phyloP scores from a whole-genome alignment of 2,797 vertebrate genomes.

The Sandelia bainsii region DNA sequence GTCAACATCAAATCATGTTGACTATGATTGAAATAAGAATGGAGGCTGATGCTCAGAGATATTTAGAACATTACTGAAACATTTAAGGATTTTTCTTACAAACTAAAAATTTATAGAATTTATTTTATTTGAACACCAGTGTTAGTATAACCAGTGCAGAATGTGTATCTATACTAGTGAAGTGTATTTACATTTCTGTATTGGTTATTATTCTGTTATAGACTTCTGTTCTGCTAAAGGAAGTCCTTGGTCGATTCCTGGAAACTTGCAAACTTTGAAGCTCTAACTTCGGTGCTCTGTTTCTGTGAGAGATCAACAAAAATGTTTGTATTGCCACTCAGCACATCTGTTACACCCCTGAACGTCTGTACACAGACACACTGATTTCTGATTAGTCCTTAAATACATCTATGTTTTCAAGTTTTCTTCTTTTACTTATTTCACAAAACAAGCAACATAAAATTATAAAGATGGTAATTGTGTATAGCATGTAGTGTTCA shows the following conservation, averaged over 20 bases:
- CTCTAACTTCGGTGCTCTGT: not conserved
- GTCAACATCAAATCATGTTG: not conserved
- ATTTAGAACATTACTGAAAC: not conserved
- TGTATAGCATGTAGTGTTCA: not conserved
- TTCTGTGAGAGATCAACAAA: not conserved
- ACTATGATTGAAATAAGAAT: slow-evolving; percentile 6
- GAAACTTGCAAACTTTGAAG: not conserved
- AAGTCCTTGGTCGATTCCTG: not conserved
- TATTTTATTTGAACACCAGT: not conserved
- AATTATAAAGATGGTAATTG: no score
- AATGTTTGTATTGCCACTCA: not conserved
- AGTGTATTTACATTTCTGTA: not conserved
- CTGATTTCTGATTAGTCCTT: not conserved
- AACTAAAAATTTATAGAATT: not conserved
- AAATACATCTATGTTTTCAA: not conserved
- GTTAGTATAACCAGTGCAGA: not conserved
- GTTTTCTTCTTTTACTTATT: not conserved
- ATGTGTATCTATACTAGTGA: not conserved
- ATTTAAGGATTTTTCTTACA: not conserved
- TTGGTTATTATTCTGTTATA: not conserved
- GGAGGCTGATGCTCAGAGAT: not conserved
- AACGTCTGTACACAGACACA: not conserved
- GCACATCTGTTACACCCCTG: not conserved
- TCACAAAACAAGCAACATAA: not conserved
- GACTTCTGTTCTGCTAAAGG: not conserved